These are phyloP conservation scores for Cordilura impudica DNA, from an alignment of 2,888 invertebrate genomes.

Conservation along the genomic window DNA sequence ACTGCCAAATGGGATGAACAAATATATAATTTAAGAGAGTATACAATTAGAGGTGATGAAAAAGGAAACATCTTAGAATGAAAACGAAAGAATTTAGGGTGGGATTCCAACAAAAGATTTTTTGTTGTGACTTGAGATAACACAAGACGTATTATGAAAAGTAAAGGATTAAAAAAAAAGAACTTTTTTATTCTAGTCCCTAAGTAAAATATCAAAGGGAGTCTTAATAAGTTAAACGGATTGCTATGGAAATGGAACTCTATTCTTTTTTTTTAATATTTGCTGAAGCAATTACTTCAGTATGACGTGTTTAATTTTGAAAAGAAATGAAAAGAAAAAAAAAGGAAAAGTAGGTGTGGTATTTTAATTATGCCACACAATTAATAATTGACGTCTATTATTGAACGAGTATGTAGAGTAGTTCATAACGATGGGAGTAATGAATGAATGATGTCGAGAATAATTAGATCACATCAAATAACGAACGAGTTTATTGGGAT, in stretches of 20 bases:
- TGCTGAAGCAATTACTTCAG: conserved; percentile 6
- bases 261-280: not conserved
- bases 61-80: conserved; percentile 1
- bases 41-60: conserved; percentile 56
- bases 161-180: conserved; percentile 46
- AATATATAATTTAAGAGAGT: conserved; percentile 54
- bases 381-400: conserved; percentile 66
- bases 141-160: conserved; percentile 1
- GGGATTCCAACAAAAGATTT: not conserved
- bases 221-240: conserved; percentile 39
- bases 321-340: conserved; percentile 12
- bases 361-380: conserved; percentile 70
- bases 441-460: conserved; percentile 38
- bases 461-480: conserved; percentile 60
- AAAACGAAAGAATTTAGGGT: conserved; percentile 20
- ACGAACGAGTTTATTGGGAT: conserved; percentile 46
- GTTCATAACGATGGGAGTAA: conserved; percentile 45
- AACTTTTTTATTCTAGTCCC: not conserved
- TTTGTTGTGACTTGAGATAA: conserved; percentile 20
- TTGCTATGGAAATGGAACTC: not conserved
- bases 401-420: conserved; percentile 37
- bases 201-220: not conserved
- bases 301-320: not conserved
- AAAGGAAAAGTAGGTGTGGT: conserved; percentile 69
- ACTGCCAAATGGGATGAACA: conserved; percentile 40